Evolutionary conservation across 2,113 vertebrate genomes (phyloP).

Genomic region (Chloropsis hardwickii): DNA sequence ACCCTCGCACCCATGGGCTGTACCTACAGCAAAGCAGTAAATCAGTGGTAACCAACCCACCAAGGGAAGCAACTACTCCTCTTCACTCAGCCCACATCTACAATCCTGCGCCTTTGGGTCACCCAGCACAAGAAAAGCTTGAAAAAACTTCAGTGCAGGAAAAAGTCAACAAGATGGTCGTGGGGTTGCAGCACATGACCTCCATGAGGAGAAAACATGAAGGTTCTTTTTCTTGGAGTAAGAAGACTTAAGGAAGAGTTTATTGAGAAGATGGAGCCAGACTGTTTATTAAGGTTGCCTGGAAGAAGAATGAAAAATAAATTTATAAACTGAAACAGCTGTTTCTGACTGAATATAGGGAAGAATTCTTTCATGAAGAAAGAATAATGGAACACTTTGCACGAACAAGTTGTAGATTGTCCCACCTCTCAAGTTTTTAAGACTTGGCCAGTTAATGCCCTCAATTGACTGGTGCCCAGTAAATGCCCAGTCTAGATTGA

Average conservation of each 20-base stretch:
- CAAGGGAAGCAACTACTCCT: not conserved
- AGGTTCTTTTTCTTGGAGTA: not conserved
- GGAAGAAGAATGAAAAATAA: not conserved
- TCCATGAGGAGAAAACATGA: not conserved
- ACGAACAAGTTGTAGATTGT: not conserved
- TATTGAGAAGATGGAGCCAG: not conserved
- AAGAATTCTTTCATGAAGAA: not conserved
- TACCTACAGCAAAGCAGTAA: not conserved
- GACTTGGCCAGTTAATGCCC: not conserved
- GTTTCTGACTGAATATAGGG: not conserved
- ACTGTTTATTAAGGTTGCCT: not conserved
- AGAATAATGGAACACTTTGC: not conserved
- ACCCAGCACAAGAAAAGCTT: not conserved
- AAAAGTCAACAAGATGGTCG: not conserved
- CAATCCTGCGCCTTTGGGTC: not conserved
- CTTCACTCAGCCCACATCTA: not conserved
- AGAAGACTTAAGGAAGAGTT: not conserved
- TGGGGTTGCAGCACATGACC: not conserved
- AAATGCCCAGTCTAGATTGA: not conserved
- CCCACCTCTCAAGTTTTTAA: not conserved
- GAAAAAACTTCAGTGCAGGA: not conserved
- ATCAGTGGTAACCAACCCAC: not conserved
- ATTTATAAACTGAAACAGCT: not conserved
- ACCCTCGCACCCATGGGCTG: not conserved
- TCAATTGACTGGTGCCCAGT: not conserved